These are phyloP conservation scores for Acipenser ruthenus DNA, from an alignment of 2,797 vertebrate species.

Conservation along the genomic window DNA sequence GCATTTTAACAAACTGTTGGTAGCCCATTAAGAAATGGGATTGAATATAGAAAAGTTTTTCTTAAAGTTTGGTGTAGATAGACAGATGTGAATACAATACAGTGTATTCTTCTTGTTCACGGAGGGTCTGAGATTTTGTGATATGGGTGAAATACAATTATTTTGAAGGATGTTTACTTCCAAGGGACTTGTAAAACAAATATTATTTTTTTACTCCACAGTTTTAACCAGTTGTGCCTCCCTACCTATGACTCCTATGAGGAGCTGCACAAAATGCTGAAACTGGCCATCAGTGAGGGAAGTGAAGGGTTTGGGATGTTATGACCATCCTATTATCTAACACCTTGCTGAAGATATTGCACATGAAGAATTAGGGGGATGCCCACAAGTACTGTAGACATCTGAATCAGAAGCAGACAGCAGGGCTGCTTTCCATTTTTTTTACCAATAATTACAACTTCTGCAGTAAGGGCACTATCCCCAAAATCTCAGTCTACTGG, in stretches of 20 bases:
- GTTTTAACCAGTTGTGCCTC: conserved; percentile 99
- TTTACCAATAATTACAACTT: too few relatives aligned
- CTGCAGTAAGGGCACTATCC: too few relatives aligned
- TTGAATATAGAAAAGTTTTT: too few relatives aligned
- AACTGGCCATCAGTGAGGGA: conserved; percentile 97
- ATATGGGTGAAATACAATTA: not conserved
- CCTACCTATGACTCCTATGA: conserved; percentile 97
- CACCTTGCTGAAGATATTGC: not conserved
- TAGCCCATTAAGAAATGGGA: too few relatives aligned
- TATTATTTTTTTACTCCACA: conserved; percentile 37
- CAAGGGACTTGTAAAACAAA: not conserved
- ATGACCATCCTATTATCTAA: conserved; percentile 48
- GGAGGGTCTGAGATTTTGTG: not conserved
- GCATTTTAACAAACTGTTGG: too few relatives aligned
- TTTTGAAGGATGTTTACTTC: not conserved
- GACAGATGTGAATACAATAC: too few relatives aligned
- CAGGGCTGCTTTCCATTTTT: too few relatives aligned
- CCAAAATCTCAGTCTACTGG: too few relatives aligned
- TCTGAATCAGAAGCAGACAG: too few relatives aligned
- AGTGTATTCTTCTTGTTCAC: too few relatives aligned
- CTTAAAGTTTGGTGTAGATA: too few relatives aligned
- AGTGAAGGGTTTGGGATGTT: conserved; percentile 98
- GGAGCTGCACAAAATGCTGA: conserved; percentile 96
- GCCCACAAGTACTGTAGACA: too few relatives aligned
- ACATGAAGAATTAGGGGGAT: not conserved